A percentile compares a stretch with the other conserved stretches of the same genome.
These are phyloP conservation scores for Melanostoma scalare DNA, from an alignment of 2,888 invertebrate species.

Conservation along the genomic window DNA sequence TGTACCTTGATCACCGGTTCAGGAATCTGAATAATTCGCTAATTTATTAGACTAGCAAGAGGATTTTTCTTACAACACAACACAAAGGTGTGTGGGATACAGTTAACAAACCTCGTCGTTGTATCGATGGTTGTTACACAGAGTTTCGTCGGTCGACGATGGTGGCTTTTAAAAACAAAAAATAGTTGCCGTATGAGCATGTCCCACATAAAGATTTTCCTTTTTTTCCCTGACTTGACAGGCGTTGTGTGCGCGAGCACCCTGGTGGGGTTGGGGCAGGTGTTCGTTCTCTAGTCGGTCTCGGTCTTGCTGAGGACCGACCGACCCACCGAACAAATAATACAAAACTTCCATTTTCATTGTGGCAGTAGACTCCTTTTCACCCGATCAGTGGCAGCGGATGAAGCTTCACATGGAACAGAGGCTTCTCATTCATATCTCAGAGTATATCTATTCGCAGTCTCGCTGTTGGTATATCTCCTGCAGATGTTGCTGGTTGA, in stretches of 20 bases:
- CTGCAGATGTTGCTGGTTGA: constrained; percentile 54
- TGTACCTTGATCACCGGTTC: constrained; percentile 25
- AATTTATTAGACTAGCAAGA: constrained; percentile 62
- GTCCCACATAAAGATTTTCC: constrained; percentile 70
- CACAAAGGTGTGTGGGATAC: constrained; percentile 56
- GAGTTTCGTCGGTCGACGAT: constrained; percentile 10
- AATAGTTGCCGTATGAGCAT: constrained; percentile 40
- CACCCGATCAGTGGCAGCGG: constrained; percentile 30
- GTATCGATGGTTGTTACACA: constrained; percentile 40
- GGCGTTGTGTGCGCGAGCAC: not conserved
- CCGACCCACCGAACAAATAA: constrained; percentile 19
- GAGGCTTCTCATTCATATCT: constrained; percentile 56
- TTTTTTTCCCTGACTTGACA: constrained; percentile 34
- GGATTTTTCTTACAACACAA: constrained; percentile 22
- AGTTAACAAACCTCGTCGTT: constrained; percentile 30
- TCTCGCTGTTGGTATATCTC: constrained; percentile 10
- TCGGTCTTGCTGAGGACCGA: constrained; percentile 1
- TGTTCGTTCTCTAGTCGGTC: constrained; percentile 10
- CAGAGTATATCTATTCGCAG: constrained; percentile 16
- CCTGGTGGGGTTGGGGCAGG: constrained; percentile 53
- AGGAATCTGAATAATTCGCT: constrained; percentile 70
- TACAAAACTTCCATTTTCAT: constrained; percentile 63
- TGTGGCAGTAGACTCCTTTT: constrained; percentile 44
- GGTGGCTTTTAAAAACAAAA: not conserved
- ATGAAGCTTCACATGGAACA: constrained; percentile 23